phyloP scores from a whole-genome alignment of 2,888 invertebrate species.

The Leptinotarsa juncta region DNA sequence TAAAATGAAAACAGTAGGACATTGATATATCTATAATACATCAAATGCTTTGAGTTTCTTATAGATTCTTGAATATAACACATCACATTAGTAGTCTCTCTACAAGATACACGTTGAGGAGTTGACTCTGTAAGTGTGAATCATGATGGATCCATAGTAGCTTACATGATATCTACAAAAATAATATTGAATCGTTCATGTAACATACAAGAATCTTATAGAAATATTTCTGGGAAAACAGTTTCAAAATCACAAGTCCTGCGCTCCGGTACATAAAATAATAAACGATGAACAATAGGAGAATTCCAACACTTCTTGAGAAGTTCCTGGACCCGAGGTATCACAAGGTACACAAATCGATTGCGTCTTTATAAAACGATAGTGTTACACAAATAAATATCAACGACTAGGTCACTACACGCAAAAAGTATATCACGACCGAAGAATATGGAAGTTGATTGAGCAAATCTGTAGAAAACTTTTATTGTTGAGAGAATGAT shows the following conservation, averaged over 20 bases:
- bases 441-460: not conserved
- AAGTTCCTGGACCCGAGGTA: conserved; percentile 51
- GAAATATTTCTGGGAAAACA: not conserved
- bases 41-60: no score
- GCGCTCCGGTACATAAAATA: not conserved
- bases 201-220: not conserved
- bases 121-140: no score
- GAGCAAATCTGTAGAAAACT: not conserved
- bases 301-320: conserved; percentile 30
- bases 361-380: conserved; percentile 57
- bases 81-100: no score
- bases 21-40: not conserved
- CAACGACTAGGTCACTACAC: conserved; percentile 48
- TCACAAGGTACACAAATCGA: conserved; percentile 64
- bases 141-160: no score
- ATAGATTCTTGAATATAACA: conserved; percentile 1
- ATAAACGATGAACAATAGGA: conserved; percentile 2
- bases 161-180: not conserved
- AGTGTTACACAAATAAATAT: conserved; percentile 13
- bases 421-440: conserved; percentile 23
- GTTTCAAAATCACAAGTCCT: not conserved
- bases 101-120: no score
- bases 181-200: not conserved
- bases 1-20: not conserved
- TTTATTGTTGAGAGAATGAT: not conserved